A percentile compares a stretch with the other conserved stretches of the same genome.
phyloP scores from a whole-genome alignment of 2,888 invertebrate species.

The Orgyia antiqua region DNA sequence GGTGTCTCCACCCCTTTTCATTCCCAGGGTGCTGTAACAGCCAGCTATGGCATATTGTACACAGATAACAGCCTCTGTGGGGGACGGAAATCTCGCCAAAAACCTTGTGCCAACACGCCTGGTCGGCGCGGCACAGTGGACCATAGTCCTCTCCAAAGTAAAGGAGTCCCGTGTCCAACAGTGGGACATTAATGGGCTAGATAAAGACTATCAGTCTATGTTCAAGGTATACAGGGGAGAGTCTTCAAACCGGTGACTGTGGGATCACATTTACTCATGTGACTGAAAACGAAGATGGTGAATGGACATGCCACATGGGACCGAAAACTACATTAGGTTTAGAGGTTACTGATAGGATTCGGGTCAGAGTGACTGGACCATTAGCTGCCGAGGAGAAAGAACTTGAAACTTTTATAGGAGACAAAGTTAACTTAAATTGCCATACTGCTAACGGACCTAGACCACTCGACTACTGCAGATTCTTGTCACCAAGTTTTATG shows the following conservation, averaged over 20 bases:
- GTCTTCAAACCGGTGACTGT: conserved; percentile 62
- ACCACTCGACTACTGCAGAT: conserved; percentile 69
- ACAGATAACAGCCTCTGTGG: too few species aligned
- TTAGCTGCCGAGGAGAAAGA: conserved; percentile 48
- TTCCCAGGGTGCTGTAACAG: too few species aligned
- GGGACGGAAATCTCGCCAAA: too few species aligned
- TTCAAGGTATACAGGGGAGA: conserved; percentile 59
- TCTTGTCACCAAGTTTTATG: conserved; percentile 49
- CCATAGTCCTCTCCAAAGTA: too few species aligned
- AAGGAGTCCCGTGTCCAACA: too few species aligned
- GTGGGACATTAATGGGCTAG: too few species aligned
- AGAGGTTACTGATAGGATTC: conserved; percentile 48
- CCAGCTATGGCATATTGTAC: too few species aligned
- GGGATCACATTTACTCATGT: conserved; percentile 57
- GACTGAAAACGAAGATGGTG: conserved; percentile 44
- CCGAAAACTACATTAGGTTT: conserved; percentile 42
- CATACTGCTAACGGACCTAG: conserved; percentile 55
- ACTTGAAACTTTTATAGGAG: conserved; percentile 32
- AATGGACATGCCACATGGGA: conserved; percentile 73
- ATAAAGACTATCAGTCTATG: too few species aligned
- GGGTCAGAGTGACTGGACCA: conserved; percentile 62
- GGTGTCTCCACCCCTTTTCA: too few species aligned
- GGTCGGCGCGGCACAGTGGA: too few species aligned
- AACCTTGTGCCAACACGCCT: too few species aligned
- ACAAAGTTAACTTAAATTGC: conserved; percentile 51